Conservation (phyloP, 2,797 vertebrate species). For the Acipenser transmontanus region DNA sequence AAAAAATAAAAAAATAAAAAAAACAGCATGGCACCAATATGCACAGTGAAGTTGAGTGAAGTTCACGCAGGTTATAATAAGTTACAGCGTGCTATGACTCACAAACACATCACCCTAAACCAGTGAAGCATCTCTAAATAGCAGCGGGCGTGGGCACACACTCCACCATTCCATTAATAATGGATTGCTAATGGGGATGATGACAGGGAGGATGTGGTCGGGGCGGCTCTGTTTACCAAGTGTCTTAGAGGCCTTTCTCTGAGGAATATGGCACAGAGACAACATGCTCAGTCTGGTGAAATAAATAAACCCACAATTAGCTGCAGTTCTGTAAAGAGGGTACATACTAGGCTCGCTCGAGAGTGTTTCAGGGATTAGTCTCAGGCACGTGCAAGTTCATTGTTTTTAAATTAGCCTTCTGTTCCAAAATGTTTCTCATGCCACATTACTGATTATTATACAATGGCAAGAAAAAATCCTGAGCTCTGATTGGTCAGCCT, state of each 20-base stretch:
- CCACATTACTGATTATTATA: not conserved
- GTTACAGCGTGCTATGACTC: slow-evolving; percentile 33
- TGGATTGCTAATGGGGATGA: slow-evolving; percentile 37
- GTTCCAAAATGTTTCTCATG: not conserved
- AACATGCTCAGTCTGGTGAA: not conserved
- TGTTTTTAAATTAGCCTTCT: slow-evolving; percentile 10
- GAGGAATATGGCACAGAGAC: not conserved
- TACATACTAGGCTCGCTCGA: not conserved
- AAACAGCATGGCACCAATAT: slow-evolving; percentile 3
- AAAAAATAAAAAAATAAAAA: not conserved
- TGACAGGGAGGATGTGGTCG: slow-evolving; percentile 38
- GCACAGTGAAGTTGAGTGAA: slow-evolving; percentile 2
- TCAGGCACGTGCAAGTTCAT: slow-evolving; percentile 2
- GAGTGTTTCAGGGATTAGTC: slow-evolving; percentile 7
- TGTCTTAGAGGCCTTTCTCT: slow-evolving; percentile 16
- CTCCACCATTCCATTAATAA: slow-evolving; percentile 39
- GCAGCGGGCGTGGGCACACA: slow-evolving; percentile 34
- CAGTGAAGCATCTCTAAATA: slow-evolving; percentile 37
- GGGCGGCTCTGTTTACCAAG: slow-evolving; percentile 33
- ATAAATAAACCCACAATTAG: not conserved
- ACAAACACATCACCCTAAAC: slow-evolving; percentile 38
- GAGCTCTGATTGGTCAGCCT: too few species aligned
- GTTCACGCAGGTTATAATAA: slow-evolving; percentile 25
- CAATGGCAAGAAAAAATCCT: too few species aligned
- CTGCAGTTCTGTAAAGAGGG: slow-evolving; percentile 12